These are phyloP conservation scores for Baccha elongata DNA, from an alignment of 2,888 invertebrate species.

Conservation along the genomic window DNA sequence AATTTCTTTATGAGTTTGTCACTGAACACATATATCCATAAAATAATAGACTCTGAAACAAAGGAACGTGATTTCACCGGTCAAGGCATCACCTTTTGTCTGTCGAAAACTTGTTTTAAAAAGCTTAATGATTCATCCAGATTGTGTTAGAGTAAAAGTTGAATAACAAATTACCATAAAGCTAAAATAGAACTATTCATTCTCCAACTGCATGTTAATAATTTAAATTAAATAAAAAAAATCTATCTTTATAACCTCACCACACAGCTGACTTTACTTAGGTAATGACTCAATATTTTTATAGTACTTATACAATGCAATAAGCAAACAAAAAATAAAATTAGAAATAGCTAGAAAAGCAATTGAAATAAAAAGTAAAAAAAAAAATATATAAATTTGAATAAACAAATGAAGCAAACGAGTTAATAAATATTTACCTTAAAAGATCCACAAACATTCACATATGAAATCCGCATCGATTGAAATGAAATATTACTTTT, in stretches of 20 bases:
- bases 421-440: conserved; percentile 61
- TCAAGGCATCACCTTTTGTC: neutral
- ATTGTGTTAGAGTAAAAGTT: neutral
- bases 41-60: neutral
- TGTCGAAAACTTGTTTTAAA: conserved; percentile 4
- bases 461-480: conserved; percentile 8
- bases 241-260: neutral
- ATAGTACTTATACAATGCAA: conserved; percentile 5
- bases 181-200: neutral
- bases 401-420: conserved; percentile 67
- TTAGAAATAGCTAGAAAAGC: conserved; percentile 8
- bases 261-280: conserved; percentile 7
- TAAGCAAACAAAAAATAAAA: conserved; percentile 10
- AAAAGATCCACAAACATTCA: conserved; percentile 30
- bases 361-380: conserved; percentile 20
- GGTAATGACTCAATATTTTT: conserved; percentile 46
- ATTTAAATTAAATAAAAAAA: conserved; percentile 5
- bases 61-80: conserved; percentile 2
- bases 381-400: conserved; percentile 51
- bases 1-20: neutral
- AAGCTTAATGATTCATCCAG: conserved; percentile 5
- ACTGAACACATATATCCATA: neutral
- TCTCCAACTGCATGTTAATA: neutral
- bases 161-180: neutral
- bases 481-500: conserved; percentile 15